Base-by-base conservation (phyloP, 2,113 vertebrate genomes). In the Triplophysa siluroides region DNA sequence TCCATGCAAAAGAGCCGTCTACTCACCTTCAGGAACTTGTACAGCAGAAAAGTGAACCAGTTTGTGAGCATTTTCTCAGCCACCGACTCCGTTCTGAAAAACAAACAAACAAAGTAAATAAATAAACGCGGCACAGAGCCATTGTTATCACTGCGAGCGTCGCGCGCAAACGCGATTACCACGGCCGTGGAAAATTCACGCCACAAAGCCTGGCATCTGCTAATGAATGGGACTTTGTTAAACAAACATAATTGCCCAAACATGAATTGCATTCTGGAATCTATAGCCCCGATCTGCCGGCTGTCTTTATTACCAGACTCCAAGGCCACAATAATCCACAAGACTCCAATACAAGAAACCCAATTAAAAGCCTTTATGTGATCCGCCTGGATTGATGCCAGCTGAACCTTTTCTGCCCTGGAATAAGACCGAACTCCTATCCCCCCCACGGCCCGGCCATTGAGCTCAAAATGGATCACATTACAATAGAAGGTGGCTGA, bases 61-160 rank as follows among this genome's bases (percentile, higher is more conserved):
- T 96, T 96, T 45, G 95, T 96, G 65, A 96, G 80, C 95, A 96
- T 96, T 80, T 96, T 96, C 87, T 96, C 95, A 9, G 95, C 95
- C 78, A 96, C 95, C 0, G 95, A 96, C 83, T 96, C 95, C 0
- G 95, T 96, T 89, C 95, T 96, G 84, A 68, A 88, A 89, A 3
- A 61, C 70, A 84, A 58, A 64, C n/a, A 2, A 60, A 52, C 18
- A 41, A 72, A 45, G 78, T 19, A 74, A 68, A 75, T 24, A 73
- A 76, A 52, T 65, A 52, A 65, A 75, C 19, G 74, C 74, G 12
- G 26, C 61, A 77, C 62, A 76, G 64, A 64, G 61, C 60, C 38
- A 54, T 9, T n/a, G 62, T 71, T 81, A 76, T 74, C 19, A 52
- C 62, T 38, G 41, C 11, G 56, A 80, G 60, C 63, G 54, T 58